phyloP scores from a whole-genome alignment of 2,888 invertebrate species.

The Cyclophora albipunctata region DNA sequence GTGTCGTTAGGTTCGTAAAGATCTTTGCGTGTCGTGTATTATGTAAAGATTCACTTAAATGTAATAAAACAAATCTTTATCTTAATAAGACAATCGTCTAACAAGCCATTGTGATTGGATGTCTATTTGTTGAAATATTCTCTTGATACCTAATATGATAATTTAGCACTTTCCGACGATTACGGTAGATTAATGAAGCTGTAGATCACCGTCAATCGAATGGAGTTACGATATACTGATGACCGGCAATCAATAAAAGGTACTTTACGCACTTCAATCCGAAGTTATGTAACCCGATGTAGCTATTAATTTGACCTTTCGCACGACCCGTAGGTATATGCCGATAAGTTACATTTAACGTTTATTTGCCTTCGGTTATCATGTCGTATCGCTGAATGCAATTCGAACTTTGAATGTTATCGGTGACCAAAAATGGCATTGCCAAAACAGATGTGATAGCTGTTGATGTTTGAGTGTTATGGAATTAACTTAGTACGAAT shows the following conservation, averaged over 20 bases:
- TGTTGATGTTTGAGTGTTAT: too few relatives aligned
- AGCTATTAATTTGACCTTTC: conserved; percentile 16
- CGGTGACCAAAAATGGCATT: too few relatives aligned
- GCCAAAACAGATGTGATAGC: too few relatives aligned
- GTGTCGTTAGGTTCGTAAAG: conserved; percentile 14
- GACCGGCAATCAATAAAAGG: conserved; percentile 34
- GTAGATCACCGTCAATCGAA: conserved; percentile 43
- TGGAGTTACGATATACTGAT: conserved; percentile 22
- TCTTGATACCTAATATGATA: conserved; percentile 4
- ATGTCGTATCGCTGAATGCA: not conserved
- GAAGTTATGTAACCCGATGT: conserved; percentile 15
- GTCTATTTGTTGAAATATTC: too few relatives aligned
- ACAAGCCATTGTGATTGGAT: too few relatives aligned
- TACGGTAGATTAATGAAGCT: conserved; percentile 41
- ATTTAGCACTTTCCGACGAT: conserved; percentile 24
- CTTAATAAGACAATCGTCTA: too few relatives aligned
- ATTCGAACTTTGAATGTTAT: too few relatives aligned
- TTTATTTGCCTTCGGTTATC: conserved; percentile 4
- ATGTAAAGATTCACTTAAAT: too few relatives aligned
- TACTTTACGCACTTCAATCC: conserved; percentile 19
- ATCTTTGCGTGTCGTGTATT: too few relatives aligned
- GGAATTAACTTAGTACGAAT: too few relatives aligned
- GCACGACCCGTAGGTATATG: conserved; percentile 7
- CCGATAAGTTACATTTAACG: conserved; percentile 11
- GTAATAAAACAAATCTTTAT: too few relatives aligned